Base-by-base conservation (phyloP, 2,797 vertebrate genomes). In the Aplochiton taeniatus region DNA sequence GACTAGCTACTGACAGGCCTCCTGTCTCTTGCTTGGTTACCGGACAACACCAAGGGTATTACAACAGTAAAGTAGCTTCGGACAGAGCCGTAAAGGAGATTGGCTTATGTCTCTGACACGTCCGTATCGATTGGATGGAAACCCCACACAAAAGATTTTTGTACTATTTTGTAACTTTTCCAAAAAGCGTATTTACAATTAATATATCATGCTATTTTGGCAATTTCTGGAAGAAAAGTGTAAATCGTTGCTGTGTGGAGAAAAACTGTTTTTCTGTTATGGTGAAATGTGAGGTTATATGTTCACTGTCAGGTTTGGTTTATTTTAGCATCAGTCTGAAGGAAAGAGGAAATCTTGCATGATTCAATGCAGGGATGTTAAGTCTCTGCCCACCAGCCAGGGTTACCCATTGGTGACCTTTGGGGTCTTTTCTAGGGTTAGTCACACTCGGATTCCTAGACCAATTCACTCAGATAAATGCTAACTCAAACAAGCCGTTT, bases 1-100 rank as follows among this genome's bases (percentile, higher is more conserved):
- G 87, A 91, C 89, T 90, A 91, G 87, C 84, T 92, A 93, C 85
- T 86, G 85, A 90, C 85, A 88, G 83, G 92, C 89, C 89, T 91
- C 91, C 92, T 92, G 92, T 91, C 90, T 87, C 90, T 86, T 81
- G 89, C 74, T 85, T 82, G 83, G 82, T 87, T 83, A 91, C 90
- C 90, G 88, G 89, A 93, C 91, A 89, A 90, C 89, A 91, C 87
- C 85, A 91, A 85, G 91, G 91, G 90, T 91, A 89, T 90, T 81
- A 75, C 75, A 76, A 87, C 87, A 81, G 87, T 78, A 81, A 86
- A 72, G 68, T 73, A 50, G 53, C 63, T 42, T 6, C 61, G 42
- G 4, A n/a, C n/a, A 67, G 55, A 61, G n/a, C 45, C 55, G 20
- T 76, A 66, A 65, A 50, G 76, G 63, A 82, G 76, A 31, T 31